phyloP scores from a whole-genome alignment of 92 coral and sea anemone genomes.

The Zoanthus sansibaricus region DNA sequence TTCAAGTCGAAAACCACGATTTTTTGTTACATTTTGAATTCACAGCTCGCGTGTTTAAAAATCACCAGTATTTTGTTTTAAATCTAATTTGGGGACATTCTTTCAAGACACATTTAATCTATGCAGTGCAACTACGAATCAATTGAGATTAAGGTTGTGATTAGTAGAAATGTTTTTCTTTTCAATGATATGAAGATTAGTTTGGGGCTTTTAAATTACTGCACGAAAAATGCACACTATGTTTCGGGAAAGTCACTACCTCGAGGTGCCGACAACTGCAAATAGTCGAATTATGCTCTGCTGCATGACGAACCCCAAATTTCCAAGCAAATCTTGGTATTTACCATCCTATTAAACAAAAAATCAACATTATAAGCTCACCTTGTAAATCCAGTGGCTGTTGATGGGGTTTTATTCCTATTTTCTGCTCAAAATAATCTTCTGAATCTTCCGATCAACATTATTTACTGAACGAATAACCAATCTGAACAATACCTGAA shows the following conservation, averaged over 20 bases:
- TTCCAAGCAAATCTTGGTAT: neutral
- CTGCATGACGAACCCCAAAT: too few species aligned
- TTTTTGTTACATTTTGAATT: neutral
- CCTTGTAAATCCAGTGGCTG: constrained; percentile 52
- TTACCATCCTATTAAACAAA: constrained; percentile 14
- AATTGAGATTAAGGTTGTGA: too few species aligned
- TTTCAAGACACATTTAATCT: neutral
- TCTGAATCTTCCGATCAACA: neutral
- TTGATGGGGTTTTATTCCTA: constrained; percentile 25
- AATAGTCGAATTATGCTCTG: too few species aligned
- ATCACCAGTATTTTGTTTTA: neutral
- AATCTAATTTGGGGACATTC: neutral
- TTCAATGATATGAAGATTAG: too few species aligned
- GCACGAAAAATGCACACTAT: too few species aligned
- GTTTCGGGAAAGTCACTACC: too few species aligned
- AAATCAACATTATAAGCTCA: constrained; percentile 32
- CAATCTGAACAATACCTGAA: constrained; percentile 17
- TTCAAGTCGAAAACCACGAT: neutral
- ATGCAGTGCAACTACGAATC: too few species aligned
- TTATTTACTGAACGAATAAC: constrained; percentile 11
- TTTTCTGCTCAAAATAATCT: too few species aligned
- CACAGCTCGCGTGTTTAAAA: neutral
- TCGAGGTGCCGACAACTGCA: too few species aligned
- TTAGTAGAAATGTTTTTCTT: too few species aligned
- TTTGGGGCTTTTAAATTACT: too few species aligned